phyloP scores from a whole-genome alignment of 1,140 invertebrate genomes.

The Aethina tumida region DNA sequence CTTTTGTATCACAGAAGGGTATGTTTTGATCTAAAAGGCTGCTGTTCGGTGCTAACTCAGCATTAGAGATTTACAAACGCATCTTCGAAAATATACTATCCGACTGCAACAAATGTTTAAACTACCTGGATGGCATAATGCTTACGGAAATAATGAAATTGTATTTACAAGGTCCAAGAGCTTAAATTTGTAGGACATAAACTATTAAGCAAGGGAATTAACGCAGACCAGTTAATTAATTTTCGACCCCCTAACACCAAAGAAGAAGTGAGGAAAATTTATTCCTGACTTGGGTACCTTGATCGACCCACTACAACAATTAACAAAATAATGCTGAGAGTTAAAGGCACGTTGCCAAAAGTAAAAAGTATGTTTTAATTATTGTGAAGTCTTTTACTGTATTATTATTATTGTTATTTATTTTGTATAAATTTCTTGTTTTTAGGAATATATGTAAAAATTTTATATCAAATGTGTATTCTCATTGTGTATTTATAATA shows the following conservation, averaged over 20 bases:
- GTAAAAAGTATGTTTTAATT: no score
- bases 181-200: no score
- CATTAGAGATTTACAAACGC: slow-evolving; percentile 14
- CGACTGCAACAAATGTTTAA: slow-evolving; percentile 10
- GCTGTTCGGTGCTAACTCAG: slow-evolving; percentile 21
- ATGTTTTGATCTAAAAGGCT: slow-evolving; percentile 32
- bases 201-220: no score
- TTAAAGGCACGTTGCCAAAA: no score
- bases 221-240: no score
- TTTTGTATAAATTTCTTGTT: no score
- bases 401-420: no score
- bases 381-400: no score
- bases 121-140: slow-evolving; percentile 16
- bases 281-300: slow-evolving; percentile 20
- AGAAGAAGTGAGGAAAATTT: slow-evolving; percentile 20
- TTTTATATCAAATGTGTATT: no score
- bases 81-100: slow-evolving; percentile 8
- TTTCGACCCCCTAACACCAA: slow-evolving; percentile 14
- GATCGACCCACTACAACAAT: slow-evolving; percentile 18
- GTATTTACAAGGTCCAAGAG: slow-evolving; percentile 10
- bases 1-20: slow-evolving; percentile 30
- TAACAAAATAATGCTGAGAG: slow-evolving; percentile 19
- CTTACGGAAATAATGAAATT: slow-evolving; percentile 19
- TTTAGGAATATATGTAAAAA: no score
- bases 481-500: no score